Evolutionary conservation across 2,888 invertebrate species (phyloP), one percentile per base, ranked within the genome.

Genomic region (Apotomis turbidana): DNA sequence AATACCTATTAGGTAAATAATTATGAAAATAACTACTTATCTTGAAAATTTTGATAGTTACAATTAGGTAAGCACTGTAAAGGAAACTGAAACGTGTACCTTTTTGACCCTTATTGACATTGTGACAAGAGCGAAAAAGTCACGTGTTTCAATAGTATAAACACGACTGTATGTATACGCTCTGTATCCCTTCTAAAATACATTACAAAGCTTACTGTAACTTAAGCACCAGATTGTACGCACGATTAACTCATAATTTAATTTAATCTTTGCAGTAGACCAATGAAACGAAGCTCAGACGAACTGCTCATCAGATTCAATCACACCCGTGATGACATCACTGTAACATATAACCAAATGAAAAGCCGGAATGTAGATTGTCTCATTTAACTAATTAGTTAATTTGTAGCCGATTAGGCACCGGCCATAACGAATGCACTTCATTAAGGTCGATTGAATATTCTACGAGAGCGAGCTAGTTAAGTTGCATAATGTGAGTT

Each of bases 381-480:
- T 66, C 36, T 72, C 70, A 38, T 70, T 70, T 64, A 59, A 59
- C 58, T 68, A 68, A 63, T 68, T 68, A 13, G 58, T 63, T 68
- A 58, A 72, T 72, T 72, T 54, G 68, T 52, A 62, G 72, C 68
- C 72, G 72, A 72, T 72, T 72, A 52, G 52, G 3, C 13, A 59
- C 54, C 36, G 59, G 64, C 51, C 49, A 41, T 41, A 51, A 52
- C 46, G 13, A 41, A 6, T 62, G 72, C 63, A 46, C 38, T 64
- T 64, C 57, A 72, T 68, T 68, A 68, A 68, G 68, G 68, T 63
- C 63, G 72, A 68, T 72, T 68, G 71, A 71, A 57, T 71, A 71
- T 68, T 67, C 71, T 49, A 67, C 51, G 44, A 38, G 60, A 55
- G 54, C 58, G n/a, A 27, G 8, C 13, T 41, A 15, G 46, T 68